Percentiles rank a stretch among this genome's conserved stretches.
Conservation (phyloP, 2,113 vertebrate species). For the Forbesichthys agassizii region DNA sequence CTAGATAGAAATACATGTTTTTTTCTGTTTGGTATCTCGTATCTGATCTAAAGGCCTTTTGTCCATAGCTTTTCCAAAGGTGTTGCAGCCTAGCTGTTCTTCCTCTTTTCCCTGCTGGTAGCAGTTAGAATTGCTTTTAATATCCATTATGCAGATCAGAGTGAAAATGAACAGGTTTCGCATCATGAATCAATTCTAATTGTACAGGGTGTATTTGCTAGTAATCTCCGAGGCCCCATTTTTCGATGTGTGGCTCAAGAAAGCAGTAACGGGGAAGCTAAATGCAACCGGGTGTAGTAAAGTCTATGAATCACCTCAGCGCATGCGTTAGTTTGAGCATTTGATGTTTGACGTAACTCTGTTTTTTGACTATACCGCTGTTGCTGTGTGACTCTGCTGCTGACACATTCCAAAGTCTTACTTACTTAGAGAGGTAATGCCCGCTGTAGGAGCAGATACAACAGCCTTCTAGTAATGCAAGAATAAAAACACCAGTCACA, state of each 20-base stretch:
- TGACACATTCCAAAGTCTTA: conserved; percentile 65
- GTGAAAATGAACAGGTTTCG: conserved; percentile 3
- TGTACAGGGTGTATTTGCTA: conserved; percentile 28
- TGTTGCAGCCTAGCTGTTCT: conserved; percentile 49
- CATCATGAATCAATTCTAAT: conserved; percentile 9
- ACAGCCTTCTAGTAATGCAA: conserved; percentile 43
- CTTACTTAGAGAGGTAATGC: conserved; percentile 65
- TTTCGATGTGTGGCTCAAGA: conserved; percentile 22
- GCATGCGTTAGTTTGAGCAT: conserved; percentile 29
- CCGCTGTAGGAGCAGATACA: conserved; percentile 41
- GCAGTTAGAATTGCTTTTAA: neutral
- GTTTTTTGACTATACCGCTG: neutral
- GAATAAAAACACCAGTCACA: conserved; percentile 52
- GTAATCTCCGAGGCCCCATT: conserved; percentile 37
- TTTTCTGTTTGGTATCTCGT: no score
- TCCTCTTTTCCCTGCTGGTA: neutral
- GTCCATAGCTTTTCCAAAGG: conserved; percentile 57
- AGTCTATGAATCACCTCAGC: conserved; percentile 41
- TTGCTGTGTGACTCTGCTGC: neutral
- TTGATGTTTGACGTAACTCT: conserved; percentile 13
- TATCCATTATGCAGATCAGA: conserved; percentile 22
- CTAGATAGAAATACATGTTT: conserved; percentile 12
- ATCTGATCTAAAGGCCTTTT: conserved; percentile 14
- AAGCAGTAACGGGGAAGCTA: conserved; percentile 6
- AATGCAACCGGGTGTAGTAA: conserved; percentile 13